Base-by-base conservation (phyloP, 2,888 invertebrate species). In the Caenorhabditis zanzibari region DNA sequence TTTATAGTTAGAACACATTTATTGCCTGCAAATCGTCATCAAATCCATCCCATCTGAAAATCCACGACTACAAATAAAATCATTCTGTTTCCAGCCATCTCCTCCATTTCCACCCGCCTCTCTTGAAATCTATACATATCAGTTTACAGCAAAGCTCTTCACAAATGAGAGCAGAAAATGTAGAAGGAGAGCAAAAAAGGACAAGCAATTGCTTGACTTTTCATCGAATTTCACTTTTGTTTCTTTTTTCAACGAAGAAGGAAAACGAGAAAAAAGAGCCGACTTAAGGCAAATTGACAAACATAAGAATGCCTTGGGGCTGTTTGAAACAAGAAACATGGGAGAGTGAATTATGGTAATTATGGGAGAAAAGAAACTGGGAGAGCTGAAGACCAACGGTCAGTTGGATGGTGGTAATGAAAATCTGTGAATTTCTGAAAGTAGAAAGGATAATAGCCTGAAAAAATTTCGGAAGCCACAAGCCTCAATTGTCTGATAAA, bases 81-180 rank as follows among this genome's bases (percentile, higher is more conserved):
- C 61, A 61, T 41, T 44, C n/a, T 22, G 59, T 24, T 61, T 59
- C n/a, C 59, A 32, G 22, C 32, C 56, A 56, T 35, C 1, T 9
- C 26, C 14, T 22, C 4, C 14, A 12, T 32, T 10, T n/a, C 19
- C 47, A 19, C 9, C 38, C 35, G 16, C 22, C 47, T 10, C 22
- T 9, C 28, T 38, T 69, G 77, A 69, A 77, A 69, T 69, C 69
- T n/a, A 77, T 63, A 77, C 77, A 77, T 77, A 77, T 77, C 69
- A 69, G 26, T 69, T 77, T 77, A 77, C 77, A 77, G 59, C 59
- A 68, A 68, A 76, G 69, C 68, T 59, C 61, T 76, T 76, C 68
- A 77, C 77, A 63, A 77, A 61, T 52, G 69, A 77, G 41, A 77
- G 69, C 28, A 47, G 14, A 54, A 26, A 54, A 61, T 49, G 69